Evolutionary conservation across 2,113 vertebrate genomes (phyloP), one percentile per base, ranked within the genome.

Genomic region (Baryphthengus martii): DNA sequence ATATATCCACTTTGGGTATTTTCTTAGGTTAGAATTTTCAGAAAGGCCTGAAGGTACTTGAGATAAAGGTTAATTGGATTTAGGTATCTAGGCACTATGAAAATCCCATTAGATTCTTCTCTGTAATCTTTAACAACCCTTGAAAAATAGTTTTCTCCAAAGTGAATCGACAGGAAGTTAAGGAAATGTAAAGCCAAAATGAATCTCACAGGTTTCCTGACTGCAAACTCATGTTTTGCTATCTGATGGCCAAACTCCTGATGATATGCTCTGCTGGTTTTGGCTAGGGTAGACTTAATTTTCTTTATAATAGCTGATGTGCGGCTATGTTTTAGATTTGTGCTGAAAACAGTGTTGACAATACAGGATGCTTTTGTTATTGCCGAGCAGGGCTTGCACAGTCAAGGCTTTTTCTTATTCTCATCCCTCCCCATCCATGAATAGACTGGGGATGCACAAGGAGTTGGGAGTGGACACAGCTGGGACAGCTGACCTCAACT

Each of bases 31-130:
- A 85, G 39, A 76, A 61, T 82, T 67, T 88, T 93, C 61, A 55
- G 37, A 61, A 81, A 92, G 61, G 7, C 39, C 61, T 74, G 75
- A 86, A 89, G 53, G 67, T 26, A 67, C 21, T 84, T 88, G 26
- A 94, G 85, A 80, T 90, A 96, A 95, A 92, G 70, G 80, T 89
- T 93, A 96, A 90, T 93, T 93, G 29, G 86, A 95, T 86, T 84
- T 92, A 55, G 33, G 24, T 91, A 68, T 66, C 63, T 67, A 86
- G 16, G 68, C 33, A 77, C 23, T 86, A 62, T 59, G 50, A 90
- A 92, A 92, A 90, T 83, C 42, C 25, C 37, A 62, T 17, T 93
- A 74, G 20, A 2, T 42, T 75, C 15, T n/a, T 67, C 37, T 72
- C 29, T 67, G n/a, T 59, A 96, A 87, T 89, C 29, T 56, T 86